Evolutionary conservation across 2,113 vertebrate species (phyloP).

Genomic region (Oryzias curvinotus): DNA sequence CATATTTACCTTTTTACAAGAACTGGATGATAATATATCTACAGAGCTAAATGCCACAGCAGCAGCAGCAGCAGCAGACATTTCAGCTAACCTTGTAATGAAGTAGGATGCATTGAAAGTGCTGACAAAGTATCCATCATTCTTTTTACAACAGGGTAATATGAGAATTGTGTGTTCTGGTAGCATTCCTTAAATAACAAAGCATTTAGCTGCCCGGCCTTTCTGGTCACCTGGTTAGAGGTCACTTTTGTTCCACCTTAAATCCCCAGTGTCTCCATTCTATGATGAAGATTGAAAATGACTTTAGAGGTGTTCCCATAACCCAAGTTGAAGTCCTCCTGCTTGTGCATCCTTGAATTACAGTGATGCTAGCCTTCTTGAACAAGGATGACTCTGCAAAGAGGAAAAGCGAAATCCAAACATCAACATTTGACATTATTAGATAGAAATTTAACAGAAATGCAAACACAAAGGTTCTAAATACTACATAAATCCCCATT

Average conservation of each 20-base stretch:
- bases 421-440: too few species aligned
- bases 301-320: conserved; percentile 16
- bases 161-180: conserved; percentile 40
- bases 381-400: too few species aligned
- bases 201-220: conserved; percentile 17
- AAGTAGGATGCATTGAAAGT: conserved; percentile 48
- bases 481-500: too few species aligned
- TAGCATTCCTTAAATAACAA: conserved; percentile 20
- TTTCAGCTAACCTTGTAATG: conserved; percentile 66
- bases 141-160: conserved; percentile 51
- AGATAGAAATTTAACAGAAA: too few species aligned
- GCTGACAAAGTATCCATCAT: conserved; percentile 52
- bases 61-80: conserved; percentile 48
- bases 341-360: background rate
- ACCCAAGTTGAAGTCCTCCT: conserved; percentile 5
- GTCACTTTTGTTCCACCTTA: conserved; percentile 11
- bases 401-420: too few species aligned
- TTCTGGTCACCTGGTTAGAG: conserved; percentile 36
- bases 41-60: conserved; percentile 47
- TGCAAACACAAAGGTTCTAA: too few species aligned
- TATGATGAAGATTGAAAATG: conserved; percentile 29
- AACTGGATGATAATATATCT: conserved; percentile 25
- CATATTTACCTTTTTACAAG: background rate
- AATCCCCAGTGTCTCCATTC: conserved; percentile 14
- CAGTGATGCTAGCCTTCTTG: background rate